Evolutionary conservation across 2,888 invertebrate species (phyloP).

Genomic region (Lottia gigantea): DNA sequence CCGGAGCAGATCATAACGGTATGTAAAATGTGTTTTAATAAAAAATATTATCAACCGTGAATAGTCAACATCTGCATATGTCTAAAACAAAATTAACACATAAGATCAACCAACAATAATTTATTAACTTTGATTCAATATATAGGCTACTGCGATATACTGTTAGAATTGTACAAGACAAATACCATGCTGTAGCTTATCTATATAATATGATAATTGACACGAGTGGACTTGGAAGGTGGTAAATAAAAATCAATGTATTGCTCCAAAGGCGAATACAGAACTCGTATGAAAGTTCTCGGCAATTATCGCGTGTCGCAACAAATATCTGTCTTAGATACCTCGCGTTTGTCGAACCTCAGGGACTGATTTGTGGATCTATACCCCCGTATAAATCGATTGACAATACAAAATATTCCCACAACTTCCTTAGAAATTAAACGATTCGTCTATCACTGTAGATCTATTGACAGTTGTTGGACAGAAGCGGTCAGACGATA

Average conservation of each 20-base stretch:
- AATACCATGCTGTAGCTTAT: too few relatives aligned
- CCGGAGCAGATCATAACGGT: too few relatives aligned
- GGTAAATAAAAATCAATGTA: background rate
- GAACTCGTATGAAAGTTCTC: background rate
- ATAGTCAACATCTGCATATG: too few relatives aligned
- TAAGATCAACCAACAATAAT: too few relatives aligned
- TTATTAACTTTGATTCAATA: too few relatives aligned
- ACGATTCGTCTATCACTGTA: slow-evolving; percentile 6
- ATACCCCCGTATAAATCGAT: background rate
- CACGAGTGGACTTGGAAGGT: too few relatives aligned
- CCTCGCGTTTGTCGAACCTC: background rate
- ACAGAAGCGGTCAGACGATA: background rate
- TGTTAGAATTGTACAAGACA: too few relatives aligned
- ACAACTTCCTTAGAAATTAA: background rate
- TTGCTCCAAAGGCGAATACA: background rate
- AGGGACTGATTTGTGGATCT: slow-evolving; percentile 6
- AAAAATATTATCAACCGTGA: too few relatives aligned
- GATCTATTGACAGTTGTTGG: background rate
- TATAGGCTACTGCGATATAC: too few relatives aligned
- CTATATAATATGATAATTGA: too few relatives aligned
- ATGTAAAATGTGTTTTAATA: too few relatives aligned
- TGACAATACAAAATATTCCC: background rate
- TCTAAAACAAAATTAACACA: too few relatives aligned
- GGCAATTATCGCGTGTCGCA: slow-evolving; percentile 10
- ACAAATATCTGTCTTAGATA: background rate